Conservation (phyloP, 2,113 vertebrate species). For the Ascaphus truei region DNA sequence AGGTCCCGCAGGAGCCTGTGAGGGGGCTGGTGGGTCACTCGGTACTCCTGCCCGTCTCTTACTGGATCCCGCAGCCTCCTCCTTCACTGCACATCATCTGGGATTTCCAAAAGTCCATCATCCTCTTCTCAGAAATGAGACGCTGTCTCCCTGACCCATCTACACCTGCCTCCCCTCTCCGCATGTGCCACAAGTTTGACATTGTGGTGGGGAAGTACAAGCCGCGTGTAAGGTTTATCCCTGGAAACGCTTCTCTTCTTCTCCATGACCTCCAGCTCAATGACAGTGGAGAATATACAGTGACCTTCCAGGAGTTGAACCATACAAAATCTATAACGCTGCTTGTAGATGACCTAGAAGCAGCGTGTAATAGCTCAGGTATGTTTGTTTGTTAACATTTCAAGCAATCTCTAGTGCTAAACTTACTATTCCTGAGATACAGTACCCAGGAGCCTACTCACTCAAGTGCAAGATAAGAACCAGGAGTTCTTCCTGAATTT, state of each 20-base stretch:
- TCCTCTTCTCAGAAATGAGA: neutral
- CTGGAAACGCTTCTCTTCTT: constrained; percentile 26
- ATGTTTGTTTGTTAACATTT: no score
- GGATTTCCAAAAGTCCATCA: neutral
- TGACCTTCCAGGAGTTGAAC: neutral
- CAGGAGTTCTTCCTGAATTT: no score
- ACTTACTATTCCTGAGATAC: no score
- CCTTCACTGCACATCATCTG: neutral
- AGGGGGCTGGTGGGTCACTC: neutral
- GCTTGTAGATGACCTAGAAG: neutral
- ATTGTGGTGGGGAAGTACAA: neutral
- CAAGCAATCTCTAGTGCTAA: no score
- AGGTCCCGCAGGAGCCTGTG: neutral
- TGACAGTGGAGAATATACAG: neutral
- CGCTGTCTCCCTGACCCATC: neutral
- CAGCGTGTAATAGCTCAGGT: neutral
- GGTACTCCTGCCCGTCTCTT: constrained; percentile 22
- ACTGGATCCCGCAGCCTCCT: neutral
- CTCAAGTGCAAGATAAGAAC: no score
- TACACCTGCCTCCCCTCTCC: no score
- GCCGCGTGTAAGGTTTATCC: neutral
- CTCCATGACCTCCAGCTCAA: neutral
- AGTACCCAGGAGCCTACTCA: no score
- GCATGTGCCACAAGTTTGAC: neutral
- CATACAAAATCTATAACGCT: neutral